Evolutionary conservation across 2,113 vertebrate genomes (phyloP).

Genomic region (Propithecus coquereli): DNA sequence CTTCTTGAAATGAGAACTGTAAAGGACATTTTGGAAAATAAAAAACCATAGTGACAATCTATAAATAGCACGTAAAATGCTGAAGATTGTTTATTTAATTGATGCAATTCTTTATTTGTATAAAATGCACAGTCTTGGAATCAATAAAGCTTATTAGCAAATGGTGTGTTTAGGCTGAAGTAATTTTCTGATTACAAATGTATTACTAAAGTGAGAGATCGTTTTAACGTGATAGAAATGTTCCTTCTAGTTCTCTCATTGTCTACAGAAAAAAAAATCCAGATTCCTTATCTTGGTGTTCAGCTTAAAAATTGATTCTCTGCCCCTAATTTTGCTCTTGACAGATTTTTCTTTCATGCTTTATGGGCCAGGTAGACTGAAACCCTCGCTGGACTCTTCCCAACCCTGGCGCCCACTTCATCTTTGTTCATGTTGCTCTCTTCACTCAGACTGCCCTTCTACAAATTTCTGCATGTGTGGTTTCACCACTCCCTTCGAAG

Average conservation of each 20-base stretch:
- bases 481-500: neutral
- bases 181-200: slow-evolving; percentile 35
- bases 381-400: too few species aligned
- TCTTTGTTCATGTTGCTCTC: neutral
- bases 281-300: neutral
- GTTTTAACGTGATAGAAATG: neutral
- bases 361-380: fast-evolving
- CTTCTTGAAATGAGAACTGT: neutral
- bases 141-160: slow-evolving; percentile 54
- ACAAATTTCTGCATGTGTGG: neutral
- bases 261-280: neutral
- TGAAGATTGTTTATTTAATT: slow-evolving; percentile 46
- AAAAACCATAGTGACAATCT: neutral
- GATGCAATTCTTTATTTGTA: slow-evolving; percentile 20
- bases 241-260: neutral
- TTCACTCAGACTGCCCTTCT: neutral
- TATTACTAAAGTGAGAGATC: slow-evolving; percentile 26
- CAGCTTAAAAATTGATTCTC: neutral
- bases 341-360: neutral
- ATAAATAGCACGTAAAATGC: slow-evolving; percentile 40
- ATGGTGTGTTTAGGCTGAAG: neutral
- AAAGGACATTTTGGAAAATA: slow-evolving; percentile 18
- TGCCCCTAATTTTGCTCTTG: neutral
- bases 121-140: neutral
- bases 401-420: fast-evolving